Percentiles rank a stretch among this genome's conserved stretches.
These are phyloP conservation scores for Picathartes gymnocephalus DNA, from an alignment of 2,113 vertebrate genomes.

Conservation along the genomic window DNA sequence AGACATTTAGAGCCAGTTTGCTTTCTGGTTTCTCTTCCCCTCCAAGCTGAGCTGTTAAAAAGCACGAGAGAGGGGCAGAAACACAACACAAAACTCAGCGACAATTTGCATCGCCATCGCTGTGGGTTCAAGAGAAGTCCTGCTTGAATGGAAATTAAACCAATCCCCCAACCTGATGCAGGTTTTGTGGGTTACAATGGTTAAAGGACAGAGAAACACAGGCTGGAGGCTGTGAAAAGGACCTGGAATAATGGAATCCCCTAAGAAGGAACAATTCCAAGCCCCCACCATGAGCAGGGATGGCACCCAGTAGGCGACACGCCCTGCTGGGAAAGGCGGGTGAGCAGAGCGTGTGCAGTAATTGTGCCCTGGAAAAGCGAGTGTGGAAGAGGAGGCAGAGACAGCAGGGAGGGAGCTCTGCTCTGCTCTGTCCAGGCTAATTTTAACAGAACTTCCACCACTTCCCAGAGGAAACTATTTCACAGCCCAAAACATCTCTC, in stretches of 20 bases:
- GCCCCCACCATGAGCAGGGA: neutral
- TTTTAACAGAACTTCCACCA: constrained; percentile 61
- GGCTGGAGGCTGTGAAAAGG: neutral
- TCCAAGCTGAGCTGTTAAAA: neutral
- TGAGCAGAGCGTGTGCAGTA: neutral
- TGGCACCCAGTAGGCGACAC: neutral
- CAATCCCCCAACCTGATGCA: neutral
- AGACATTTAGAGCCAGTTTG: neutral
- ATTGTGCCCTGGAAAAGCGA: neutral
- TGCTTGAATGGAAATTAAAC: neutral
- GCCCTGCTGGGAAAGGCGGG: neutral
- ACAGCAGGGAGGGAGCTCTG: neutral
- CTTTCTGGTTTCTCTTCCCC: neutral
- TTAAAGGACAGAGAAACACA: neutral
- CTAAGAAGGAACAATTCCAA: too few relatives aligned
- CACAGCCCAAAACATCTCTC: constrained; percentile 45
- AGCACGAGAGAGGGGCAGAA: neutral
- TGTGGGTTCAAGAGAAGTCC: neutral
- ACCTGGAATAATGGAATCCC: neutral
- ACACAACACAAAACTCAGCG: neutral
- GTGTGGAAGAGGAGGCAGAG: neutral
- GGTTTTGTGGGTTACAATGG: neutral
- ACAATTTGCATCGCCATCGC: neutral
- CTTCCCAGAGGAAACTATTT: constrained; percentile 64
- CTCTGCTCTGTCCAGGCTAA: neutral